Percentiles rank a stretch among this genome's conserved stretches.
Evolutionary conservation across 2,113 vertebrate species (phyloP).

Genomic region (Anser brachyrhynchus): DNA sequence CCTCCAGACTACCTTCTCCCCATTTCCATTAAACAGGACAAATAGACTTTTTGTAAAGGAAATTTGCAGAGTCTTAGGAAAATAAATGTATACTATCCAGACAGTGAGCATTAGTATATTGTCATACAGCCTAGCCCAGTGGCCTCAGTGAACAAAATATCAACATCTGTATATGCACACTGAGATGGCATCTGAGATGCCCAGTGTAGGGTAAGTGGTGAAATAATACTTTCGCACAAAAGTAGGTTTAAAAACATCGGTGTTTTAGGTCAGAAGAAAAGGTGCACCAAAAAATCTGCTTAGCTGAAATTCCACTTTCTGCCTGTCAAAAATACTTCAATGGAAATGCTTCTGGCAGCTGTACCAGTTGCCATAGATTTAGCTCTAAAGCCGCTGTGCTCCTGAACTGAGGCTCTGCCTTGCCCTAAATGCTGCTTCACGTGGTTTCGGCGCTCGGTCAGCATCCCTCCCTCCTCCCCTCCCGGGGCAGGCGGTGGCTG

Average conservation of each 20-base stretch:
- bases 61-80: not conserved
- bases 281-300: not conserved
- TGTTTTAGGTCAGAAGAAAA: not conserved
- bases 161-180: not conserved
- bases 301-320: conserved; percentile 33
- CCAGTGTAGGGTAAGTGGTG: not conserved
- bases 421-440: not conserved
- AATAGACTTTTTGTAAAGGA: not conserved
- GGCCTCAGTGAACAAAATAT: not conserved
- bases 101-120: not conserved
- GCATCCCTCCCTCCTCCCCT: conserved; percentile 43
- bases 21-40: not conserved
- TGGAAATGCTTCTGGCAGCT: not conserved
- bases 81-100: not conserved
- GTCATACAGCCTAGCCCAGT: not conserved
- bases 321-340: not conserved
- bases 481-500: conserved; percentile 21
- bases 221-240: not conserved
- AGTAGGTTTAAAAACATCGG: not conserved
- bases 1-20: not conserved
- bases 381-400: not conserved
- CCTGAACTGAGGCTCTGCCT: not conserved
- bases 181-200: not conserved
- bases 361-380: not conserved
- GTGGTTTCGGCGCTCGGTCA: not conserved